phyloP scores from a whole-genome alignment of 2,797 vertebrate species.

The Tympanoctomys barrerae region DNA sequence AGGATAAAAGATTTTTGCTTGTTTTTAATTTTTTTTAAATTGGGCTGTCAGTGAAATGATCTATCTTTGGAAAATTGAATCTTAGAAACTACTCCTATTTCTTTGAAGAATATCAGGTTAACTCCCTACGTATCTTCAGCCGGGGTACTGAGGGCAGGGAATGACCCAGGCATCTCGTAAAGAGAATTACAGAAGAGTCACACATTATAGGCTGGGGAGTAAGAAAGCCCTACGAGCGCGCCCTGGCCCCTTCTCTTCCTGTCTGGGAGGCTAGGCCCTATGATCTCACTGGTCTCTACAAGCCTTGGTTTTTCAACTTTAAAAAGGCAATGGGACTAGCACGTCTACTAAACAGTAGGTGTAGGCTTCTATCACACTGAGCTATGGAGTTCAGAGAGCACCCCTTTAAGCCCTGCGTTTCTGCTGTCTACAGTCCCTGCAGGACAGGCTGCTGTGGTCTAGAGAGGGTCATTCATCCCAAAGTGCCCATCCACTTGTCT shows the following conservation, averaged over 20 bases:
- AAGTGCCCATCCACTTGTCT: not conserved
- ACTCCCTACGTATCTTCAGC: not conserved
- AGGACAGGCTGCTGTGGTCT: not conserved
- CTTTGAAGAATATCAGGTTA: conserved; percentile 31
- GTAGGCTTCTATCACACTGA: not conserved
- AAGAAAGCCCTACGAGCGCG: not conserved
- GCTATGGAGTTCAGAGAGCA: not conserved
- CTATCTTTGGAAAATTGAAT: not conserved
- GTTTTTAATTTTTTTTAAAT: not conserved
- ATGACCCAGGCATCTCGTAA: not conserved
- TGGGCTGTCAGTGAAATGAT: conserved; percentile 1
- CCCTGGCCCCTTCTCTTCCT: not conserved
- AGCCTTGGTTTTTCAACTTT: not conserved
- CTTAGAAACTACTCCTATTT: conserved; percentile 20
- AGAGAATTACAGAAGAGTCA: not conserved
- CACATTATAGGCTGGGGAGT: not conserved
- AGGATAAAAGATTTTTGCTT: not conserved
- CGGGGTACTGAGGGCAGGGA: not conserved
- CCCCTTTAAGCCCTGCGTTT: not conserved
- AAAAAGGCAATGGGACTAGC: not conserved
- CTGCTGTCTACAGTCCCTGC: not conserved
- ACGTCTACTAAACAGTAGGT: not conserved
- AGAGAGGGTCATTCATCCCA: too few species aligned
- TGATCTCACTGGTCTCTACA: not conserved
- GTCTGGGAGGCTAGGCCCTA: not conserved